A percentile compares a stretch with the other conserved stretches of the same genome.
Evolutionary conservation across 2,888 invertebrate species (phyloP).

Genomic region (Lepidonotus clava): DNA sequence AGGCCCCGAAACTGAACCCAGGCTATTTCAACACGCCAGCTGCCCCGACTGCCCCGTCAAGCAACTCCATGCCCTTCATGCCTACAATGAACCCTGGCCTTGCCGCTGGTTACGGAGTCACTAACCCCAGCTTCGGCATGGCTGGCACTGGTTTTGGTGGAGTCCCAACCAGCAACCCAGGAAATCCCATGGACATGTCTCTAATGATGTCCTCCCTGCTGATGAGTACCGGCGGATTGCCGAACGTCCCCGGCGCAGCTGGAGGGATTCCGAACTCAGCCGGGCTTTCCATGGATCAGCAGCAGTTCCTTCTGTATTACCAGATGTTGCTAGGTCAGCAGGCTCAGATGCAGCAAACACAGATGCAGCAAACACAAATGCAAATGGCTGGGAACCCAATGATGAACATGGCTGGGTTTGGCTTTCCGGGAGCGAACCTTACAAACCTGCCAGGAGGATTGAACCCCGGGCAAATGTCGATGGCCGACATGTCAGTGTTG

Average conservation of each 20-base stretch:
- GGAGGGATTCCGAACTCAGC: background rate
- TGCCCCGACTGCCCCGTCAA: no score
- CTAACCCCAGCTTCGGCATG: no score
- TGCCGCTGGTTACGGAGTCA: no score
- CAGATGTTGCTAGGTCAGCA: background rate
- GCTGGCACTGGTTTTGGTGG: no score
- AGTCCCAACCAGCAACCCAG: background rate
- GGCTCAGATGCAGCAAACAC: background rate
- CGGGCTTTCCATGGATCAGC: background rate
- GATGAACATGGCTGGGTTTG: background rate
- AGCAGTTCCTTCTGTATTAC: background rate
- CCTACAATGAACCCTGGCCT: no score
- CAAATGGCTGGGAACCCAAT: background rate
- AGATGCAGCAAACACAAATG: background rate
- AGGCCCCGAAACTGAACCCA: no score
- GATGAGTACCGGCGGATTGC: background rate
- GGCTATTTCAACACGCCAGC: no score
- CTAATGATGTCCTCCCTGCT: background rate
- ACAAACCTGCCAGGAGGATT: background rate
- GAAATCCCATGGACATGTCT: background rate
- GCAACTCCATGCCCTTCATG: no score
- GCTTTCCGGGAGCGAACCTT: background rate
- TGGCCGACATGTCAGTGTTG: slow-evolving; percentile 13
- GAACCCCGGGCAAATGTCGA: background rate
- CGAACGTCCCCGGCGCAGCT: background rate